Evolutionary conservation across 2,113 vertebrate genomes (phyloP).

Genomic region (Callionymus lyra): DNA sequence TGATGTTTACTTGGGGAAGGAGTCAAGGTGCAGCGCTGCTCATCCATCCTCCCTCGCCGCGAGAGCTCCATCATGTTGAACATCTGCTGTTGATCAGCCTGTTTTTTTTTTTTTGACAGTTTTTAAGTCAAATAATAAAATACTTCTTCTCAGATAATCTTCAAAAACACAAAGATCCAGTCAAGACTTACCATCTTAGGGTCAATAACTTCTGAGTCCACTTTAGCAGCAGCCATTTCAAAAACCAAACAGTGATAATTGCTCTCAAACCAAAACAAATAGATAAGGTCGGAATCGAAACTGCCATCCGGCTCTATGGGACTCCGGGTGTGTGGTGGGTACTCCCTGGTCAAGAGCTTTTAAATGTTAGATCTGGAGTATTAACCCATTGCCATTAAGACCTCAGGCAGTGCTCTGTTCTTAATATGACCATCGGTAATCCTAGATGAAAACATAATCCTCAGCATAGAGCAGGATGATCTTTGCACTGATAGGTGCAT

Average conservation of each 20-base stretch:
- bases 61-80: slow-evolving; percentile 60
- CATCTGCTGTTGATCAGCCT: slow-evolving; percentile 54
- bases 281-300: background rate
- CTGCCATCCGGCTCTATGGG: slow-evolving; percentile 13
- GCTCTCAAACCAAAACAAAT: background rate
- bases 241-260: background rate
- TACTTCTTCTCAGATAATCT: no score
- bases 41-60: slow-evolving; percentile 64
- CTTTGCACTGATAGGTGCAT: slow-evolving; percentile 34
- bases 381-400: slow-evolving; percentile 50
- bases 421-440: slow-evolving; percentile 50
- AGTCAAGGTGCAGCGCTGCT: slow-evolving; percentile 50
- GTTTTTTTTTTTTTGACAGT: no score
- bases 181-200: slow-evolving; percentile 23
- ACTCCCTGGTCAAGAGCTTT: slow-evolving; percentile 39
- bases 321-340: slow-evolving; percentile 16
- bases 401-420: slow-evolving; percentile 13
- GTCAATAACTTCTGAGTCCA: slow-evolving; percentile 19
- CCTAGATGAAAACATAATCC: slow-evolving; percentile 70
- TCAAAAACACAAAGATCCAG: no score
- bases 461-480: slow-evolving; percentile 41
- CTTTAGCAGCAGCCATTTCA: slow-evolving; percentile 20
- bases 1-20: slow-evolving; percentile 10
- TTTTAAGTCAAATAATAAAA: no score
- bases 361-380: slow-evolving; percentile 49